These are phyloP conservation scores for Spicauda simplicius DNA, from an alignment of 2,888 invertebrate species.

Conservation along the genomic window DNA sequence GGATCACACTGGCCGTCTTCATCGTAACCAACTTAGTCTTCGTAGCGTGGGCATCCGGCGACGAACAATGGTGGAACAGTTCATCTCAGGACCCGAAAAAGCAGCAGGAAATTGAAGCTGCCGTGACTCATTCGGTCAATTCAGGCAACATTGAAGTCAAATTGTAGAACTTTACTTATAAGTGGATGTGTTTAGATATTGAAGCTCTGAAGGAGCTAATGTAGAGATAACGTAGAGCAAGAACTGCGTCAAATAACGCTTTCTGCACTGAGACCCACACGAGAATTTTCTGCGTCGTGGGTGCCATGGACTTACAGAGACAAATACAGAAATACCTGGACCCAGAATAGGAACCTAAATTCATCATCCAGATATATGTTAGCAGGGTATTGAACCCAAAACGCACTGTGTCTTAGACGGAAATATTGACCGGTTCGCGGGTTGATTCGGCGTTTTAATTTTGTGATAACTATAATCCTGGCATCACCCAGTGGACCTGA, in stretches of 20 bases:
- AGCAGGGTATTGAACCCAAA: too few relatives aligned
- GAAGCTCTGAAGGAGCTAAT: background rate
- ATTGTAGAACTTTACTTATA: slow-evolving; percentile 50
- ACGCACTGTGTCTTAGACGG: too few relatives aligned
- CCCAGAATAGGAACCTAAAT: too few relatives aligned
- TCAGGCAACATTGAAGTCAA: slow-evolving; percentile 71
- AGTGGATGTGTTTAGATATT: background rate
- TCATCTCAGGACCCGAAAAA: slow-evolving; percentile 64
- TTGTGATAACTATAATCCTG: background rate
- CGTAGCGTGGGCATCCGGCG: slow-evolving; percentile 90
- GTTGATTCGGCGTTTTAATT: background rate
- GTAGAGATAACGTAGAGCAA: background rate
- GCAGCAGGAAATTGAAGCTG: slow-evolving; percentile 60
- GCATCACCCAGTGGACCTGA: background rate
- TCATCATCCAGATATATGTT: too few relatives aligned
- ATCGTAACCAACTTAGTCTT: slow-evolving; percentile 89
- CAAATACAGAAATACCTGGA: too few relatives aligned
- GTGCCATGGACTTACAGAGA: too few relatives aligned
- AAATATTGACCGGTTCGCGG: too few relatives aligned
- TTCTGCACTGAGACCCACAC: too few relatives aligned
- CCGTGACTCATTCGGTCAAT: slow-evolving; percentile 57
- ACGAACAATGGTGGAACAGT: slow-evolving; percentile 91
- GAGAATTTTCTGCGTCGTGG: too few relatives aligned
- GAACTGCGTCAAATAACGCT: background rate
- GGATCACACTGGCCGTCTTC: slow-evolving; percentile 91